A percentile compares a stretch with the other conserved stretches of the same genome.
Conservation (phyloP, 2,888 invertebrate species). For the Drosophila tripunctata region DNA sequence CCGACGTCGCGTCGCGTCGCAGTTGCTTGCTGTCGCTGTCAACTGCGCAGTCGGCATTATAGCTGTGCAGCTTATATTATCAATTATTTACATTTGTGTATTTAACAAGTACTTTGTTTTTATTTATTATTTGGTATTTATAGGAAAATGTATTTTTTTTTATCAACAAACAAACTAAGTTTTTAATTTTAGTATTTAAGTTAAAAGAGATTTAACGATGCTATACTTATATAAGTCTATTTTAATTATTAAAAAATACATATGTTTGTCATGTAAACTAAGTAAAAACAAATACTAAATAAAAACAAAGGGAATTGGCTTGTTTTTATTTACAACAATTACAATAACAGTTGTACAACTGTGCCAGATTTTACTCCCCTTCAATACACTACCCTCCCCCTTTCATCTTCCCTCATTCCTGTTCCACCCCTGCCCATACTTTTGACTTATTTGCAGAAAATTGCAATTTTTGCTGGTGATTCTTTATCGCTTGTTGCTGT, state of each 20-base stretch:
- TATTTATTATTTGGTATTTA: not conserved
- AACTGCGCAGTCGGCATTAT: slow-evolving; percentile 20
- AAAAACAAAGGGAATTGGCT: too few species aligned
- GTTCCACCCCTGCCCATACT: not conserved
- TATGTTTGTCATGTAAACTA: too few species aligned
- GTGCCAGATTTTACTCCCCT: not conserved
- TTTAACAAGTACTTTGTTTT: slow-evolving; percentile 32
- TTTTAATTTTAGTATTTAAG: too few species aligned
- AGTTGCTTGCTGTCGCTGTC: slow-evolving; percentile 34
- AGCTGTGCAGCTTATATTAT: slow-evolving; percentile 4
- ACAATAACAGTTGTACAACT: not conserved
- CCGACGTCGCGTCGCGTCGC: slow-evolving; percentile 2
- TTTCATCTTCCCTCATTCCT: too few species aligned
- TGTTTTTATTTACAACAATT: too few species aligned
- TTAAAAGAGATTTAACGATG: too few species aligned
- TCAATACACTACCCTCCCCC: too few species aligned
- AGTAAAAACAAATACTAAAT: too few species aligned
- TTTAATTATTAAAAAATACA: too few species aligned
- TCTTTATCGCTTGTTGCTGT: slow-evolving; percentile 9
- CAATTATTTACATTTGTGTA: slow-evolving; percentile 24
- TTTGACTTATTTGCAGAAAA: slow-evolving; percentile 52
- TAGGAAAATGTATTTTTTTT: too few species aligned
- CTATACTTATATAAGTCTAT: too few species aligned
- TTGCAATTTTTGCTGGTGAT: slow-evolving; percentile 47
- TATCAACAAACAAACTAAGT: too few species aligned